Evolutionary conservation across 2,113 vertebrate genomes (phyloP).

Genomic region (Gymnogyps californianus): DNA sequence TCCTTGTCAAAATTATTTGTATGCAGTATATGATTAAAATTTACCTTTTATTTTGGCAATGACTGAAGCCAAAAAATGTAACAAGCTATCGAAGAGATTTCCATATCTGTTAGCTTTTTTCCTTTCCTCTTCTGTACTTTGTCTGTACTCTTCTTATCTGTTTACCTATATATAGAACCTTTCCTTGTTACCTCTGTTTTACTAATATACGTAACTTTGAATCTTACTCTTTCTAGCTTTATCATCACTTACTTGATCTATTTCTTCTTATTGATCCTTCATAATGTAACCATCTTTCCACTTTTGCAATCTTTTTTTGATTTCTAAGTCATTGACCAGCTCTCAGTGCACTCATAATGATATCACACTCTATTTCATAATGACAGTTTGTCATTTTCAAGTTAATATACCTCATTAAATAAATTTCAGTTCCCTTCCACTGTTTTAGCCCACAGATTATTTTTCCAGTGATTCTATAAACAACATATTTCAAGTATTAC

Average conservation of each 20-base stretch:
- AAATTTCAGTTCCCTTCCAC: neutral
- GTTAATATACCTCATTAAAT: neutral
- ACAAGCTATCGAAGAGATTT: neutral
- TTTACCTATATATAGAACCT: neutral
- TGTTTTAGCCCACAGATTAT: neutral
- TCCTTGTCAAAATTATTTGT: neutral
- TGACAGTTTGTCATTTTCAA: neutral
- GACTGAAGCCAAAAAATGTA: neutral
- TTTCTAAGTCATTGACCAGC: neutral
- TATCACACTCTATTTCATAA: neutral
- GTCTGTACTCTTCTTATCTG: neutral
- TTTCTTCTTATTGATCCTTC: neutral
- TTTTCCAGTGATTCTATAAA: neutral
- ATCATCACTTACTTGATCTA: neutral
- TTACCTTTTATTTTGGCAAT: neutral
- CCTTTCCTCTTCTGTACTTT: neutral
- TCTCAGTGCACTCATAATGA: neutral
- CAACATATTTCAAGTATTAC: neutral
- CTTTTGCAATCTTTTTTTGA: neutral
- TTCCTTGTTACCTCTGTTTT: neutral
- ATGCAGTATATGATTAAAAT: neutral
- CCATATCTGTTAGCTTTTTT: neutral
- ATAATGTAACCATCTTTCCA: neutral
- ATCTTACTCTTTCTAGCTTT: neutral
- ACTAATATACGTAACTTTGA: neutral